Evolutionary conservation across 1,140 invertebrate species (phyloP), one percentile per base, ranked within the genome.

Genomic region (Polypedilum pembai): DNA sequence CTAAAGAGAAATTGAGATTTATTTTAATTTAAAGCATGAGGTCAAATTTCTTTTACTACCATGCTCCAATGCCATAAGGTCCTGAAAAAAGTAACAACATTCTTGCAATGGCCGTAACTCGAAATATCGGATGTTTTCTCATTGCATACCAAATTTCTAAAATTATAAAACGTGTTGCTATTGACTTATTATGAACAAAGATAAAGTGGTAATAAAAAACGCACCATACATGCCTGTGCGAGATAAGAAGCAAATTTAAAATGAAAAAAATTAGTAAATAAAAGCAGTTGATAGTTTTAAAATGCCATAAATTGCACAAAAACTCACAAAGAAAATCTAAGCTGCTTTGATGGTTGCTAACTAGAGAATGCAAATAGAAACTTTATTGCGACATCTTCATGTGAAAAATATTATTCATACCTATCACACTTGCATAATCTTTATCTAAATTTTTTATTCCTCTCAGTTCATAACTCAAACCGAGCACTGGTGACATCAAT

Each of bases 141-240:
- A 95, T 92, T 21, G 92, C 86, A 41, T 92, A 92, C 95, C 94
- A 97, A 77, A 96, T 86, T 78, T 94, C 88, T 80, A 95, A 83
- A 73, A 91, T 92, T 94, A 78, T 75, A 83, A 82, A 78, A 33
- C n/a, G 5, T 33, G 24, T 5, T 33, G 1, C 5, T 33, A 33
- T 3, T 33, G 24, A 33, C 24, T 33, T 3, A 33, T 33, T 5
- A 5, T 33, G 24, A 3, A 5, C 5, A 3, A 33, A 33, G 45
- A 56, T 56, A 56, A 56, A 15, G n/a, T n/a, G 24, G 24, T 12
- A 12, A 56, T 56, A n/a, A 56, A n/a, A 56, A n/a, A n/a, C 45
- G 12, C 45, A 56, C 45, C 45, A 56, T 56, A 91, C 86, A 91
- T 89, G 65, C 90, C 90, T 89, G 79, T 12, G 82, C 82, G 69